Base-by-base conservation (phyloP, 1,140 invertebrate genomes). In the Trichonephila inaurata region DNA sequence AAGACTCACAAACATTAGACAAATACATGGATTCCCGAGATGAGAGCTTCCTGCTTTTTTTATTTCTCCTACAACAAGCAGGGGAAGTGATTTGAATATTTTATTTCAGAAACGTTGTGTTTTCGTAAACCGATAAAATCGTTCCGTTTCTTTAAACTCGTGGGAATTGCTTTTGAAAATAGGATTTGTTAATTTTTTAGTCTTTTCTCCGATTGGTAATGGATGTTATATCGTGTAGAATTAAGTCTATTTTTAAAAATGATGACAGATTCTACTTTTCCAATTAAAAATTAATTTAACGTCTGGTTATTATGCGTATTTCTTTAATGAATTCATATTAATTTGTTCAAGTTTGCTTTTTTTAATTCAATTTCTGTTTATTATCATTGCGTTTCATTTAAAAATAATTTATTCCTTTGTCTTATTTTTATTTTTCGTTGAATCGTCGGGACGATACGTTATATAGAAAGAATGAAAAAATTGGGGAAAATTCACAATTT, bases 31-130 rank as follows among this genome's bases (percentile, higher is more conserved):
- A 44, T 44, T 24, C 14, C 19, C 51, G 1, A 51, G 40, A 1
- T 8, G 16, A 16, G n/a, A 40, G 33, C 24, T 3, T 40, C 3
- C 0, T 40, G 72, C 33, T 77, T 77, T 5, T 77, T 77, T 77
- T 77, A 14, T 40, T 77, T 77, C 62, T 60, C 3, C 2, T 58
- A 24, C 61, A 58, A 58, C n/a, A 19, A 40, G 60, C 33, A 16
- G 64, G 62, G 7, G 51, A 89, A 40, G 60, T 40, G 72, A 89
- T 89, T 89, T 89, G 66, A 89, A 89, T 89, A 89, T 58, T 77
- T 89, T 89, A 89, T 77, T 89, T 60, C 51, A 19, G 51, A 21
- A 19, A 5, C 51, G 44, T n/a, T 85, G 21, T 85, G 58, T 85
- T 85, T 85, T 24, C 66, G 10, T 18, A 14, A 62, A 40, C 16